Evolutionary conservation across 2,888 invertebrate genomes (phyloP), one percentile per base, ranked within the genome.

Genomic region (Drosophila nigritarsus): DNA sequence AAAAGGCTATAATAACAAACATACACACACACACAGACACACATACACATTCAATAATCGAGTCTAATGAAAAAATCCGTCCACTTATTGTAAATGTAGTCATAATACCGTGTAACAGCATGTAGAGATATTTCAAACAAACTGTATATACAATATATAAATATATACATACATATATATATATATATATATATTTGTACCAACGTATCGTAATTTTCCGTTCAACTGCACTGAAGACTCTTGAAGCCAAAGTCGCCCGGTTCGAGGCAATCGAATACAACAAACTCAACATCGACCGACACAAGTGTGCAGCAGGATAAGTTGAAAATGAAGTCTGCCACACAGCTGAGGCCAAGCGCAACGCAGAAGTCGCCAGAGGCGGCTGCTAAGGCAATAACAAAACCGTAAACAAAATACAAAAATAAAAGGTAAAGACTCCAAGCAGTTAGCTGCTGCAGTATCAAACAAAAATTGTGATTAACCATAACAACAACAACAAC

Each of bases 271-370:
- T 83, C 89, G 59, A 87, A 80, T 58, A 91, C 92, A 50, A 90
- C 92, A 27, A 90, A 82, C 51, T 91, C 92, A 48, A 91, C 90
- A n/a, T 72, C 87, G 4, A 78, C 78, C 40, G 90, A 91, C 49
- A 64, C 73, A 34, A 78, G 53, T 62, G 65, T 75, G 63, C 82
- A 77, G 30, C 78, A 77, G 45, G 90, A 85, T 67, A 86, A 89
- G 74, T 76, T 91, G 64, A 82, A 80, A 74, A 78, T 90, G 78
- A 82, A 70, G 71, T 34, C 71, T 18, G 54, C 63, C 27, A 51
- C 30, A 38, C 67, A 45, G 45, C 45, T 8, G 0, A 30, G 38
- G n/a, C 51, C 50, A 24, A 27, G 5, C 24, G 24, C 48, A 56
- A 73, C 58, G 66, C 70, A 58, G 68, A 73, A 54, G 49, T 54